Base-by-base conservation (phyloP, 2,888 invertebrate species). In the Agapostemon virescens region DNA sequence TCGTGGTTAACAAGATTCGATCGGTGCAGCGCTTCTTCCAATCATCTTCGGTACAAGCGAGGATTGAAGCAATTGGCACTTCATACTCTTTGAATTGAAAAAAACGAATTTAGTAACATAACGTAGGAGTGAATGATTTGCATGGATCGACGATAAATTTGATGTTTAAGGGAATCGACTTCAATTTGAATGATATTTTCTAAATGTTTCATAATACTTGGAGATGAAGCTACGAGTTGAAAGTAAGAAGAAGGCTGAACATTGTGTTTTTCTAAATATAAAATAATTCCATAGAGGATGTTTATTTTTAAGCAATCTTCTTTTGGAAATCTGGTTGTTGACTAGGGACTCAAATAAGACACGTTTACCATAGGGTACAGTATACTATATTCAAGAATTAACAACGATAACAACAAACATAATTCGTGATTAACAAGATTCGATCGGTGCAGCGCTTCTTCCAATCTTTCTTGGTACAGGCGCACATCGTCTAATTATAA, bases 351-450 rank as follows among this genome's bases (percentile, higher is more conserved):
- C 30, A 69, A 69, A 69, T 23, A n/a, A 4, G 23, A 17, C 38
- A 26, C 7, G 17, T 20, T 67, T 36, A 33, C 49, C 11, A 0
- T 74, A 36, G 42, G 52, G 20, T 68, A 33, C n/a, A 11, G 23
- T 66, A 49, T 49, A 45, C 33, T 74, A 58, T 79, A 81, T 79
- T 79, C 30, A 49, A 69, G n/a, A 49, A 55, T 66, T 66, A 73
- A 80, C 49, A 69, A 55, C 40, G 23, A 49, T 45, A 55, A 67
- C 45, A 33, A 63, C 38, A 23, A 52, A 30, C n/a, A 20, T 49
- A 58, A 61, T 45, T 33, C 52, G 20, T 11, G 36, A 30, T 17
- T 55, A 79, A 77, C 61, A 69, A 68, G 26, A 42, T 9, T 17
- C 15, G 6, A 33, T 1, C 72, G 40, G n/a, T 20, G 9, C 38